Conservation (phyloP, 2,113 vertebrate species). For the Dicerorhinus sumatrensis region DNA sequence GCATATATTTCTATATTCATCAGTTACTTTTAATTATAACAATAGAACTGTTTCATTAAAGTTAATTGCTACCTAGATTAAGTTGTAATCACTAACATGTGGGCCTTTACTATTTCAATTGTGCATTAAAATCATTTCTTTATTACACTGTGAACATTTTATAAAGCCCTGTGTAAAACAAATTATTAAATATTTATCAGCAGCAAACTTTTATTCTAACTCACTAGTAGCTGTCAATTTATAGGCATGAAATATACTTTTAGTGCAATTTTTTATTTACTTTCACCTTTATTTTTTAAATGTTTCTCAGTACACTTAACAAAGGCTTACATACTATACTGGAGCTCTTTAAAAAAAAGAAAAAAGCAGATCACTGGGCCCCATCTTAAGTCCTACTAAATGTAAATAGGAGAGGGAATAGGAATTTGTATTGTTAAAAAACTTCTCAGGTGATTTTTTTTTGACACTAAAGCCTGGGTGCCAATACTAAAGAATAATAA, state of each 20-base stretch:
- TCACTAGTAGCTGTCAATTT: not conserved
- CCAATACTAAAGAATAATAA: not conserved
- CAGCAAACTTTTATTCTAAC: not conserved
- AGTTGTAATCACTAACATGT: not conserved
- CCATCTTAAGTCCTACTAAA: not conserved
- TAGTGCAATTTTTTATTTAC: slow-evolving; percentile 17
- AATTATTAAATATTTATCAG: not conserved
- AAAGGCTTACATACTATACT: not conserved
- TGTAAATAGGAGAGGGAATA: not conserved
- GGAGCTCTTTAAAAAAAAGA: not conserved
- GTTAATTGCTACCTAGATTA: not conserved
- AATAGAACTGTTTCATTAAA: not conserved
- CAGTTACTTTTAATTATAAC: not conserved
- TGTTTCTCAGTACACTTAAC: not conserved
- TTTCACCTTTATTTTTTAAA: not conserved
- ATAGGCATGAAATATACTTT: not conserved
- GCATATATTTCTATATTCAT: not conserved
- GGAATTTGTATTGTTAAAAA: not conserved
- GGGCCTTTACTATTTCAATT: not conserved
- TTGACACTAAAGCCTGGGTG: not conserved
- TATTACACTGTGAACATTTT: not conserved
- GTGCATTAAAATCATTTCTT: not conserved
- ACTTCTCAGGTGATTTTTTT: not conserved
- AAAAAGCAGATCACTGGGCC: not conserved
- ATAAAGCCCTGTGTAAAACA: not conserved